These are phyloP conservation scores for Synanthedon andrenaeformis DNA, from an alignment of 2,888 invertebrate genomes.

Conservation along the genomic window DNA sequence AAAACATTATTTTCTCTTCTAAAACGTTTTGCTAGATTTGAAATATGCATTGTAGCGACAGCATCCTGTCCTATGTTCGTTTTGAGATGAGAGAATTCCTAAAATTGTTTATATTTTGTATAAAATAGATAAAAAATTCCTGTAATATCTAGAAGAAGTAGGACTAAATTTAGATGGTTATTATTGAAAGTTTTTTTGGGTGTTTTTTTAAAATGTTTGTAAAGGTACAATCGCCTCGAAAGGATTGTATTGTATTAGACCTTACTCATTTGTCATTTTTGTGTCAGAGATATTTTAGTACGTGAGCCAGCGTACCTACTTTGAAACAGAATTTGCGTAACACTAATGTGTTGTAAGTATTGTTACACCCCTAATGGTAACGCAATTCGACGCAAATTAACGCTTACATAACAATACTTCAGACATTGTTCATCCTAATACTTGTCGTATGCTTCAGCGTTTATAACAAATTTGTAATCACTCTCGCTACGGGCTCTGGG, in stretches of 20 bases:
- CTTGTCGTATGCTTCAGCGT: constrained; percentile 68
- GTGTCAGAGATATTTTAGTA: constrained; percentile 44
- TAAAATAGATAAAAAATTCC: background rate
- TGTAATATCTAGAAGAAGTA: constrained; percentile 51
- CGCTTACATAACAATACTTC: constrained; percentile 60
- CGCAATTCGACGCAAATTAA: constrained; percentile 53
- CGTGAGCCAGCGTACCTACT: constrained; percentile 32
- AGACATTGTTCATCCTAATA: constrained; percentile 56
- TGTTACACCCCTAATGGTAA: constrained; percentile 42
- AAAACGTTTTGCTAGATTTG: constrained; percentile 46
- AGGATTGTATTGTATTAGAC: constrained; percentile 11
- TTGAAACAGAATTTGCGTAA: constrained; percentile 38
- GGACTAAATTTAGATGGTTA: constrained; percentile 45
- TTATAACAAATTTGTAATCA: constrained; percentile 52
- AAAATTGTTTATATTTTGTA: constrained; percentile 26
- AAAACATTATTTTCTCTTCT: constrained; percentile 33
- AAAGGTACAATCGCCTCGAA: background rate
- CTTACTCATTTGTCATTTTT: constrained; percentile 51
- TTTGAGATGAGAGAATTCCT: background rate
- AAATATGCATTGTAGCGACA: constrained; percentile 41
- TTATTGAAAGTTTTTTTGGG: constrained; percentile 20
- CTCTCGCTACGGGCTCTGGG: constrained; percentile 68
- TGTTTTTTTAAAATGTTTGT: background rate
- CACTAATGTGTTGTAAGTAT: constrained; percentile 62
- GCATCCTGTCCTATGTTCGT: constrained; percentile 28